A percentile compares a stretch with the other conserved stretches of the same genome.
Evolutionary conservation across 35 echinoderm and acorn worm genomes (phyloP).

Genomic region (Eucidaris tribuloides): DNA sequence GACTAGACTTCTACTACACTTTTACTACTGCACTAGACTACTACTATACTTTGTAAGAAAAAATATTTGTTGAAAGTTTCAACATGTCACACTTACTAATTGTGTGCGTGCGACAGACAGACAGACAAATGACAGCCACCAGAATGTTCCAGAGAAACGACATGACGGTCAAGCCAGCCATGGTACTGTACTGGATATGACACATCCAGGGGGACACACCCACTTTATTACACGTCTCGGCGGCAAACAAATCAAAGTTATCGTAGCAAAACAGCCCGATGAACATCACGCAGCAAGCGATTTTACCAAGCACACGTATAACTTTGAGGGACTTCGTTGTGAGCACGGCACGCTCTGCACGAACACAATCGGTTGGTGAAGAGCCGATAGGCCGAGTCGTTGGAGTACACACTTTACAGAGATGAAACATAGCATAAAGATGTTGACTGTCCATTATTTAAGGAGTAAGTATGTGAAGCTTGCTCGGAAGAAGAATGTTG

Average conservation of each 20-base stretch:
- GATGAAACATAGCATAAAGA: constrained; percentile 70
- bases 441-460: constrained; percentile 69
- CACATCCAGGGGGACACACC: constrained; percentile 49
- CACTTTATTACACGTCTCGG: constrained; percentile 32
- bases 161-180: constrained; percentile 42
- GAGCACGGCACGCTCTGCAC: constrained; percentile 72
- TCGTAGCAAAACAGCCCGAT: constrained; percentile 67
- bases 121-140: constrained; percentile 78
- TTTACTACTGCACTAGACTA: no score
- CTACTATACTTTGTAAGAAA: no score
- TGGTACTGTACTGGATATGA: constrained; percentile 56
- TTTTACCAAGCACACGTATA: constrained; percentile 40
- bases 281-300: constrained; percentile 34
- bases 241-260: constrained; percentile 10
- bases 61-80: no score
- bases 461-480: constrained; percentile 65
- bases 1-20: no score
- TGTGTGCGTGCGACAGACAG: constrained; percentile 89
- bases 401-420: constrained; percentile 59
- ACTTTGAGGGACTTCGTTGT: constrained; percentile 75
- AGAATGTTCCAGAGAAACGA: constrained; percentile 80
- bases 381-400: constrained; percentile 72
- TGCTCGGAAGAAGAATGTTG: constrained; percentile 60
- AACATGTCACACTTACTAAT: constrained; percentile 70
- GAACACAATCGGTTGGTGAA: constrained; percentile 70